Evolutionary conservation across 23 tunicate species (phyloP).

Genomic region (Diplosoma virens): DNA sequence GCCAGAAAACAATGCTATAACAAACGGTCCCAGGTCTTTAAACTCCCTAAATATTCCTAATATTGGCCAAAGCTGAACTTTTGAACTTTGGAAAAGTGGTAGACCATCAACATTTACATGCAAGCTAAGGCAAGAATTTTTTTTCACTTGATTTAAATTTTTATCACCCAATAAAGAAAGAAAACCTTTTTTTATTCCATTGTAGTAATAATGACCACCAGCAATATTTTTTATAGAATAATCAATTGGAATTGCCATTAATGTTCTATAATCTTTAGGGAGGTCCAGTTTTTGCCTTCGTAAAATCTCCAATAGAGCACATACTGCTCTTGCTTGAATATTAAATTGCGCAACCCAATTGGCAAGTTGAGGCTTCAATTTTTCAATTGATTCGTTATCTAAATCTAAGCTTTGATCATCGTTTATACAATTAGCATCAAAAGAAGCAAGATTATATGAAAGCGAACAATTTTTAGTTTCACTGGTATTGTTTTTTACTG

Average conservation of each 20-base stretch:
- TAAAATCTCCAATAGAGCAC: background rate
- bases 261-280: conserved; percentile 26
- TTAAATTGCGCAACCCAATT: background rate
- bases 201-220: conserved; percentile 8
- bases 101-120: conserved; percentile 47
- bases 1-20: conserved; percentile 8
- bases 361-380: background rate
- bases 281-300: background rate
- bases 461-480: too few relatives aligned
- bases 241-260: background rate
- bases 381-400: too few relatives aligned
- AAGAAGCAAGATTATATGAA: too few relatives aligned
- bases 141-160: background rate
- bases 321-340: background rate
- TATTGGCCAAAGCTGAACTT: conserved; percentile 34
- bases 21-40: conserved; percentile 4
- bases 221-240: conserved; percentile 7
- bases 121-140: background rate
- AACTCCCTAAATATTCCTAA: conserved; percentile 6
- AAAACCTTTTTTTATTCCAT: conserved; percentile 17
- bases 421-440: too few relatives aligned
- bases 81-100: conserved; percentile 38
- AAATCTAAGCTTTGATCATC: too few relatives aligned
- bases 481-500: too few relatives aligned
- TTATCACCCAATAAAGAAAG: background rate